These are phyloP conservation scores for Heliconius sara DNA, from an alignment of 2,888 invertebrate genomes.

Conservation along the genomic window DNA sequence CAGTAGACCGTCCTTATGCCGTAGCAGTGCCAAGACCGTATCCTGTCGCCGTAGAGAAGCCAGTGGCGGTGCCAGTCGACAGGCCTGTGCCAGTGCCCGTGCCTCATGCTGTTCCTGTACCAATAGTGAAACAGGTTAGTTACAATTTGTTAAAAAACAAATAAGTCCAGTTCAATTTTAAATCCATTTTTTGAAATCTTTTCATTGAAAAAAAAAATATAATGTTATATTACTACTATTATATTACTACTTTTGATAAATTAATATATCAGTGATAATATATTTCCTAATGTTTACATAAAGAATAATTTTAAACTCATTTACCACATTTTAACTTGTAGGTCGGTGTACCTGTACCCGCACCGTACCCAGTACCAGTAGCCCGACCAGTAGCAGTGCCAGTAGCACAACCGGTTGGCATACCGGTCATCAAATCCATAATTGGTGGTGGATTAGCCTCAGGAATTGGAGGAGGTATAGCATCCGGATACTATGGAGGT, in stretches of 20 bases:
- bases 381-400: conserved; percentile 75
- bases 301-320: background rate
- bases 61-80: conserved; percentile 81
- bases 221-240: background rate
- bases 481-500: conserved; percentile 48
- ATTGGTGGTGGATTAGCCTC: conserved; percentile 22
- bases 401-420: conserved; percentile 67
- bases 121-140: conserved; percentile 75
- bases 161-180: background rate
- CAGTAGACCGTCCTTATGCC: conserved; percentile 80
- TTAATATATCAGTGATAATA: background rate
- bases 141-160: background rate
- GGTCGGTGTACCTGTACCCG: conserved; percentile 78
- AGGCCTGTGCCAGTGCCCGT: conserved; percentile 78
- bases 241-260: background rate
- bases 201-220: background rate
- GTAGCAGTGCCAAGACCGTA: conserved; percentile 80
- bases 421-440: conserved; percentile 61
- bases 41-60: conserved; percentile 78
- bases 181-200: too few relatives aligned
- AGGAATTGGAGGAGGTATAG: conserved; percentile 23
- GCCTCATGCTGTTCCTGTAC: conserved; percentile 75
- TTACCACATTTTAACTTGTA: conserved; percentile 50
- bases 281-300: background rate
- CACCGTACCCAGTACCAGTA: conserved; percentile 78